phyloP scores from a whole-genome alignment of 1,140 invertebrate genomes.

The Coenobita brevimanus region DNA sequence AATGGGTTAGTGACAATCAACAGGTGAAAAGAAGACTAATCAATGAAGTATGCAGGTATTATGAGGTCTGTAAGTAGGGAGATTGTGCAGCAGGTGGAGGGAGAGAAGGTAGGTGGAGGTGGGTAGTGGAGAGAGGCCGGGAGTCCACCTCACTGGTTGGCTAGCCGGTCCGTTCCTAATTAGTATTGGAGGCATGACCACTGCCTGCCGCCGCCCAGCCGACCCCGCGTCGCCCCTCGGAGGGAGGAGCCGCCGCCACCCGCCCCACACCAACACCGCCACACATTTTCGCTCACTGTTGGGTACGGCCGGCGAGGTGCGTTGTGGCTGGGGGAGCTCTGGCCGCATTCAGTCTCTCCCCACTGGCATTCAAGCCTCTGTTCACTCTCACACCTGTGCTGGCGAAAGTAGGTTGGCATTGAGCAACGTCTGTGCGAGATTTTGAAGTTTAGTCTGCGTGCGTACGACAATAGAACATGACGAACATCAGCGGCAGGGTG shows the following conservation, averaged over 20 bases:
- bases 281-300: constrained; percentile 61
- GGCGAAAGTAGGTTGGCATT: background rate
- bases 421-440: background rate
- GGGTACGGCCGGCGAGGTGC: constrained; percentile 35
- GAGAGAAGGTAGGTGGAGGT: background rate
- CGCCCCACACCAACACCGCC: constrained; percentile 30
- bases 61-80: background rate
- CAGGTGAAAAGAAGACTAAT: too few species aligned
- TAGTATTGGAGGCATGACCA: constrained; percentile 66
- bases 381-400: background rate
- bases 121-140: background rate
- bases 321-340: background rate
- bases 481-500: constrained; percentile 39
- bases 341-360: background rate
- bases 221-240: constrained; percentile 31
- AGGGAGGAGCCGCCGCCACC: constrained; percentile 38
- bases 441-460: background rate
- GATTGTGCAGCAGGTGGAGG: background rate
- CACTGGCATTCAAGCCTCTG: background rate
- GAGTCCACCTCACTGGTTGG: constrained; percentile 14
- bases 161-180: constrained; percentile 56
- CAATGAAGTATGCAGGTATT: background rate
- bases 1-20: too few species aligned
- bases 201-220: constrained; percentile 61
- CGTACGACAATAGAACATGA: constrained; percentile 49